A percentile compares a stretch with the other conserved stretches of the same genome.
Evolutionary conservation across 2,888 invertebrate genomes (phyloP).

Genomic region (Lacanobia wlatinum): DNA sequence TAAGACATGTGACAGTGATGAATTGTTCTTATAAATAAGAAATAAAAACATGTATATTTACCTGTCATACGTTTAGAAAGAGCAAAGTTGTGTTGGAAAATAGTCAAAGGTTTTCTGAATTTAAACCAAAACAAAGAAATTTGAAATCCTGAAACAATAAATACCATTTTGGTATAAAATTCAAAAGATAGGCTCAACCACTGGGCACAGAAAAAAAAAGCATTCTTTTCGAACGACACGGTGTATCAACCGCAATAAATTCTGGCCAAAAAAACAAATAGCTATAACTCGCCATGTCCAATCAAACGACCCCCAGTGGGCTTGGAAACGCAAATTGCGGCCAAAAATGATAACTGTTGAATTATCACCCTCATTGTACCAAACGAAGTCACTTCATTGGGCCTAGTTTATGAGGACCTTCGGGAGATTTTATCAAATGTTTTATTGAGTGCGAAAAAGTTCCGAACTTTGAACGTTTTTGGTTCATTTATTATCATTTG

Average conservation of each 20-base stretch:
- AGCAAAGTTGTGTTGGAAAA: not conserved
- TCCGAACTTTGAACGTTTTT: conserved; percentile 48
- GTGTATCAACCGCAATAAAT: conserved; percentile 69
- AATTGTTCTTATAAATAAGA: conserved; percentile 22
- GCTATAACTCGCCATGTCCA: conserved; percentile 78
- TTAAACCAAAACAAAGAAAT: not conserved
- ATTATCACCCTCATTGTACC: conserved; percentile 76
- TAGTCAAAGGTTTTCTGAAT: not conserved
- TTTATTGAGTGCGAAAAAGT: conserved; percentile 73
- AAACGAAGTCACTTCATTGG: conserved; percentile 77
- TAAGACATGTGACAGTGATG: conserved; percentile 21
- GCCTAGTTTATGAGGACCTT: conserved; percentile 74
- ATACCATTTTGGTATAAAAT: not conserved
- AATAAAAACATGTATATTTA: not conserved
- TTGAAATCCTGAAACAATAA: not conserved
- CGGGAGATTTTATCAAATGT: conserved; percentile 80
- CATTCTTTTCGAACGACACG: conserved; percentile 42
- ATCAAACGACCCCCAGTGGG: conserved; percentile 82
- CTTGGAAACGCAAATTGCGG: conserved; percentile 77
- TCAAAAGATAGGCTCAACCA: conserved; percentile 6
- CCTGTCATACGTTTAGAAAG: not conserved
- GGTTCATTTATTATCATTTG: conserved; percentile 65
- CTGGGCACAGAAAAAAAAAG: conserved; percentile 15
- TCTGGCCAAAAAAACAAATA: conserved; percentile 67
- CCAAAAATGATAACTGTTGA: conserved; percentile 86